Evolutionary conservation across 2,113 vertebrate species (phyloP).

Genomic region (Bubo bubo): DNA sequence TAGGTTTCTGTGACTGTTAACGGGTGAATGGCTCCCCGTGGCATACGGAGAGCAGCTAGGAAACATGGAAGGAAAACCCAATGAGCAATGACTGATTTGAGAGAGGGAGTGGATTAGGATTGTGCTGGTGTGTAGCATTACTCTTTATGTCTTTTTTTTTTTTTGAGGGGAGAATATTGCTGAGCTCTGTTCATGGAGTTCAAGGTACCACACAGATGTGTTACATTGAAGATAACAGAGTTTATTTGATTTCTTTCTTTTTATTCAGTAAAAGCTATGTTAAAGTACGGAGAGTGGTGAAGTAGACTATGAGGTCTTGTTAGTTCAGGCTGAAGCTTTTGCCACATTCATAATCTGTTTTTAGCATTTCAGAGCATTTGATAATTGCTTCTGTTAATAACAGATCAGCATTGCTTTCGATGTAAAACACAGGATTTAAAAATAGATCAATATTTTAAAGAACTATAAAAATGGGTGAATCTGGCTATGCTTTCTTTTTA

Average conservation of each 20-base stretch:
- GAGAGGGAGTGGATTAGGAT: background rate
- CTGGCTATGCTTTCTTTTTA: background rate
- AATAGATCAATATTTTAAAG: background rate
- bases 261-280: background rate
- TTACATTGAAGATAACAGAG: background rate
- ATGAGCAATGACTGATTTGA: background rate
- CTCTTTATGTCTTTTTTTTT: background rate
- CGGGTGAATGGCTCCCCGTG: background rate
- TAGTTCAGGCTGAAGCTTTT: background rate
- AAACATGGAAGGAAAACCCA: background rate
- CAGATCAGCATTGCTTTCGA: background rate
- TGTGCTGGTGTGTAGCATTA: background rate
- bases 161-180: background rate
- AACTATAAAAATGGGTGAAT: background rate
- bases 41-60: background rate
- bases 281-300: background rate
- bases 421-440: background rate
- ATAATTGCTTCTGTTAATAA: background rate
- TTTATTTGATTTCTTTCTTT: background rate
- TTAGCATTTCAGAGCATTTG: background rate
- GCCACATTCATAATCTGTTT: background rate
- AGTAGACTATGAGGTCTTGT: background rate
- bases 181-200: background rate
- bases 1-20: background rate
- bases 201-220: background rate